Conservation (phyloP, 2,797 vertebrate species). For the Myotis vivesi region DNA sequence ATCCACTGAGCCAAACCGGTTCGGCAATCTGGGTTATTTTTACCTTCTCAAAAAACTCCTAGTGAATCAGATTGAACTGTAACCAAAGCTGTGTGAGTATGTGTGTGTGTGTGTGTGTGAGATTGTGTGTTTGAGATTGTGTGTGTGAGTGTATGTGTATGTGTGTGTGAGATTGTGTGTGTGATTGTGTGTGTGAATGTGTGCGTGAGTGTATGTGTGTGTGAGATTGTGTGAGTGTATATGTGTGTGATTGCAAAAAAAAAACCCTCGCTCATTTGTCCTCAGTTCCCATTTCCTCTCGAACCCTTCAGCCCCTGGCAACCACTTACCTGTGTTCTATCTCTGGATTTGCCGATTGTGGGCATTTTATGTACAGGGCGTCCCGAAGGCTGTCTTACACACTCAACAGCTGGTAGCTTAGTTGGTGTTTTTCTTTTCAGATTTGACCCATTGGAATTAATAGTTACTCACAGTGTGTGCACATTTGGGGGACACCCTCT, state of each 20-base stretch:
- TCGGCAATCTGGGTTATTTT: background rate
- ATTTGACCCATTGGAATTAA: no score
- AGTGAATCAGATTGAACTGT: background rate
- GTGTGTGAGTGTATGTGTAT: fast-evolving
- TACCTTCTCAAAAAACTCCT: background rate
- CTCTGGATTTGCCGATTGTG: background rate
- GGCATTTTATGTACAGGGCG: background rate
- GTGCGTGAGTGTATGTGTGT: background rate
- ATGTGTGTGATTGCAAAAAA: background rate
- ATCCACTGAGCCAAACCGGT: no score
- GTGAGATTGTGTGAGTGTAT: background rate
- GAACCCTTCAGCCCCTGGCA: background rate
- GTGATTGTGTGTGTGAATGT: background rate
- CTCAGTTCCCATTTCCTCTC: background rate
- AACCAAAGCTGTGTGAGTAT: background rate
- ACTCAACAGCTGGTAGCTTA: no score
- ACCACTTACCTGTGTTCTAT: background rate
- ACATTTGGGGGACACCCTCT: no score
- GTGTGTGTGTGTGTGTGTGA: background rate
- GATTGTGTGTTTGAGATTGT: background rate
- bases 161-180: background rate
- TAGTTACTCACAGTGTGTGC: no score
- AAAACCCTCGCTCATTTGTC: background rate
- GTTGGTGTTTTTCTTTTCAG: no score
- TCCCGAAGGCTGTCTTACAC: no score